Evolutionary conservation across 2,113 vertebrate species (phyloP).

Genomic region (Ciconia boyciana): DNA sequence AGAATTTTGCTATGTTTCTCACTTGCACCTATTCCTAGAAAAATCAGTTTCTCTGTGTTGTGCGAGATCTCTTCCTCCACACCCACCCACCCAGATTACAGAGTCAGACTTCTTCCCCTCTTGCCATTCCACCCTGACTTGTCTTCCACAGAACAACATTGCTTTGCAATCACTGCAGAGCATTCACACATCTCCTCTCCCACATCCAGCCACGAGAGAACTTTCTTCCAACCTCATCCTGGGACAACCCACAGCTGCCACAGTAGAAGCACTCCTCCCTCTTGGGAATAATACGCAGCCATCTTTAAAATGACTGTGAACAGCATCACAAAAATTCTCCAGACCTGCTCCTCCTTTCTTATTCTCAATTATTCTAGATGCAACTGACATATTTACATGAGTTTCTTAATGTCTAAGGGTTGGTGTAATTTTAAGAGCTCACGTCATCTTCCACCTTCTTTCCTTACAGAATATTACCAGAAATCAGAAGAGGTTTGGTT

Average conservation of each 20-base stretch:
- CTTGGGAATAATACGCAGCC: fast-evolving
- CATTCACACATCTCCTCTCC: not conserved
- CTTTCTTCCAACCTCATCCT: not conserved
- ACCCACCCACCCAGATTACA: not conserved
- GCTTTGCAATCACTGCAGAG: not conserved
- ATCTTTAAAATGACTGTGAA: not conserved
- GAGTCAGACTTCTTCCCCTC: not conserved
- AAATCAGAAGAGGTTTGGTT: not conserved
- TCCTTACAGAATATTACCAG: not conserved
- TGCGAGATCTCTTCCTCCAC: not conserved
- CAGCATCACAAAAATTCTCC: not conserved
- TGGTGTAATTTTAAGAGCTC: not conserved
- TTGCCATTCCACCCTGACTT: not conserved
- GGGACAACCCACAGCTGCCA: not conserved
- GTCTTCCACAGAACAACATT: not conserved
- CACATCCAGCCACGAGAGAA: not conserved
- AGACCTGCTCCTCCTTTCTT: not conserved
- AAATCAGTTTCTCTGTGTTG: not conserved
- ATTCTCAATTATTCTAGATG: not conserved
- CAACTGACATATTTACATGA: not conserved
- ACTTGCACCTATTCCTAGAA: not conserved
- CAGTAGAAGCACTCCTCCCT: not conserved
- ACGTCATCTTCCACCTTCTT: not conserved
- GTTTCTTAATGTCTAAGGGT: not conserved
- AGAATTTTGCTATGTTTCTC: not conserved